These are phyloP conservation scores for Zoanthus sansibaricus DNA, from an alignment of 92 coral and sea anemone genomes.

Conservation along the genomic window DNA sequence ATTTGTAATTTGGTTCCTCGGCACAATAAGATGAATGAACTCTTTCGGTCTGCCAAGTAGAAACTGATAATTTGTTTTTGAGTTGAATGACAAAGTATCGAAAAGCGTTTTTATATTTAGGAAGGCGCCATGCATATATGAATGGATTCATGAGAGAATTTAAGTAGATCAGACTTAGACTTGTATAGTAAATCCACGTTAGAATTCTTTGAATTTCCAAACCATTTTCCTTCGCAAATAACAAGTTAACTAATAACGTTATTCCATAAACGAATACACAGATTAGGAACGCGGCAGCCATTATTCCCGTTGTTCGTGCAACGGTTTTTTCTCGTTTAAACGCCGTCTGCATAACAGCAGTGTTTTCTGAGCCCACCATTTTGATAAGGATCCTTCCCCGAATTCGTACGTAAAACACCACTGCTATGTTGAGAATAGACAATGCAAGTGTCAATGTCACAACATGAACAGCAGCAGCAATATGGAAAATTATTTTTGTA, in stretches of 20 bases:
- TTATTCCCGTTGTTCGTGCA: neutral
- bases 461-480: neutral
- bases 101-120: neutral
- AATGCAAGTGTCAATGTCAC: neutral
- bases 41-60: neutral
- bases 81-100: neutral
- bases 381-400: neutral
- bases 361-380: neutral
- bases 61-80: neutral
- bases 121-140: slow-evolving; percentile 10
- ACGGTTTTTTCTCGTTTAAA: slow-evolving; percentile 4
- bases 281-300: neutral
- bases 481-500: neutral
- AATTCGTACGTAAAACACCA: neutral
- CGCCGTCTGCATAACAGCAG: neutral
- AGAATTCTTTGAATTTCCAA: neutral
- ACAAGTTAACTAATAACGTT: neutral
- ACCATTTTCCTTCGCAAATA: neutral
- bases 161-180: neutral
- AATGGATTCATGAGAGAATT: slow-evolving; percentile 14
- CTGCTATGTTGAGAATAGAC: neutral
- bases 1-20: neutral
- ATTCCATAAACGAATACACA: neutral
- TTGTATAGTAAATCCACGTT: neutral
- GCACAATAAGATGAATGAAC: neutral